Evolutionary conservation across 2,113 vertebrate species (phyloP), one percentile per base, ranked within the genome.

Genomic region (Macquaria australasica): DNA sequence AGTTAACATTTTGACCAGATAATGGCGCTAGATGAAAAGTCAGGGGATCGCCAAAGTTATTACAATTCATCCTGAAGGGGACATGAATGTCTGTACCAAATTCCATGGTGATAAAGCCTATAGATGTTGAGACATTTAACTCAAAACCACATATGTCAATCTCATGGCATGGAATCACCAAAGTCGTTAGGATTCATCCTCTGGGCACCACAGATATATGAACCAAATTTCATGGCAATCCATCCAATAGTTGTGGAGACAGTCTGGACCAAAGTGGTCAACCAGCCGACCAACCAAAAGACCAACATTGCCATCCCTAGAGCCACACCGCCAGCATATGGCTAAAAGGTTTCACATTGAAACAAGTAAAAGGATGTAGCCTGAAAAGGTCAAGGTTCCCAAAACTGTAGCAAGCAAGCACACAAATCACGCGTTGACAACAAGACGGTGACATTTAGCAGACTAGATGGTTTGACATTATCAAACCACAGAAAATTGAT

Each of bases 401-500:
- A 55, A 41, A 59, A 10, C 39, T 45, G 21, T n/a, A 69, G 39
- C 3, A 28, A 60, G 68, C 23, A 43, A 77, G 41, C 37, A 41
- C 5, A 3, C 45, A 66, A 71, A 69, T 81, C 60, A 20, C 12
- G 7, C n/a, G 6, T 14, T 62, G 56, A 79, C 48, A 48, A 73
- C 34, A 41, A 53, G 16, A 74, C 18, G 7, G 20, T 23, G 56
- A 48, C 34, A 74, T 69, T 58, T 60, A 74, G 51, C 66, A 18
- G 23, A 63, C 12, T 21, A 59, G 51, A 71, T 64, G 28, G 39
- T 60, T 72, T 58, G 31, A 70, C 41, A 68, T 72, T 63, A 67
- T 71, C 21, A 75, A 55, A 86, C 58, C 12, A 55, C 0, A 10
- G 10, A 60, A 69, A 89, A 81, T 6, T 55, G 62, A 89, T 82